Conservation (phyloP, 2,113 vertebrate genomes). For the Hypanus sabinus region DNA sequence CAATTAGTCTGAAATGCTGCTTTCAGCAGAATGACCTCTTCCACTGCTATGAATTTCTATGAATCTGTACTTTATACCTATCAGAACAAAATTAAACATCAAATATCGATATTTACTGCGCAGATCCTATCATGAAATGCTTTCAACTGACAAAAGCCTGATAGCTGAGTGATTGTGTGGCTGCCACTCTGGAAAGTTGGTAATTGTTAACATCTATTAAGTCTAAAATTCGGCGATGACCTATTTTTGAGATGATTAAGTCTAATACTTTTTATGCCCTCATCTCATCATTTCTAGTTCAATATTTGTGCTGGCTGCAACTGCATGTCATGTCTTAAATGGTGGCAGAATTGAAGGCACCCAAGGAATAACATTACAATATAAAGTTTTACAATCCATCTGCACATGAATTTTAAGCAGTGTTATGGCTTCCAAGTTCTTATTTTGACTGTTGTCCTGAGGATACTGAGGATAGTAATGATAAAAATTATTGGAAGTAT, state of each 20-base stretch:
- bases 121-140: neutral
- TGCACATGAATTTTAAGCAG: neutral
- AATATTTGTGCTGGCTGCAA: neutral
- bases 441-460: neutral
- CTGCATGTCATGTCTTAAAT: neutral
- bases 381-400: neutral
- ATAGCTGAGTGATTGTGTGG: neutral
- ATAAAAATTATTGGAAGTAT: neutral
- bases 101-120: neutral
- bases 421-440: neutral
- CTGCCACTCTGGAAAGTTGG: neutral
- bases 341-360: neutral
- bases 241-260: neutral
- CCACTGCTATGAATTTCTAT: too few relatives aligned
- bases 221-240: neutral
- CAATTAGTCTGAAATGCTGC: too few relatives aligned
- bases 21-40: too few relatives aligned
- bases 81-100: neutral
- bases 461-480: too few relatives aligned
- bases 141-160: neutral
- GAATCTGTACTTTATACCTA: neutral
- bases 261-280: neutral
- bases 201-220: conserved; percentile 8
- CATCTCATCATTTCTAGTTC: neutral
- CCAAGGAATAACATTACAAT: neutral